These are phyloP conservation scores for Dufourea novaeangliae DNA, from an alignment of 1,140 invertebrate genomes.

Conservation along the genomic window DNA sequence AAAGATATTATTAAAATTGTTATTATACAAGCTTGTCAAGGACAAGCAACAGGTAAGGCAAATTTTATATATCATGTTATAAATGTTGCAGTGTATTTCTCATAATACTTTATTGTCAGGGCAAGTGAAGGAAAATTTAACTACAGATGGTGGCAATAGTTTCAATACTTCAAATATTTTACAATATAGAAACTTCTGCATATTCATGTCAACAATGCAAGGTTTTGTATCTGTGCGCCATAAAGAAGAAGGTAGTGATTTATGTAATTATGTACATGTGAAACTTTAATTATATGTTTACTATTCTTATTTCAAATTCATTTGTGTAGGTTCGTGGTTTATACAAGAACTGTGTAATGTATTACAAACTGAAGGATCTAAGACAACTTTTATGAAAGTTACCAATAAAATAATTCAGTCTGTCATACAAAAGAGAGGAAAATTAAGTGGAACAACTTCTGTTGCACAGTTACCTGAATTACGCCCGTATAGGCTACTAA, in stretches of 20 bases:
- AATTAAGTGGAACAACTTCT: not conserved
- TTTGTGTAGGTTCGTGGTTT: conserved; percentile 67
- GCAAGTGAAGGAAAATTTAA: conserved; percentile 18
- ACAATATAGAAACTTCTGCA: conserved; percentile 48
- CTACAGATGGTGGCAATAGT: conserved; percentile 43
- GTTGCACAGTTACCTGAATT: conserved; percentile 57
- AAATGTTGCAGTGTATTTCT: not conserved
- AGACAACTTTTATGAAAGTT: conserved; percentile 33
- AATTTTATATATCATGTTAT: conserved; percentile 1
- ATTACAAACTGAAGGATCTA: conserved; percentile 40
- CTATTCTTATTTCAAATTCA: not conserved
- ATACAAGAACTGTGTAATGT: conserved; percentile 68
- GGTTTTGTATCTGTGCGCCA: conserved; percentile 62
- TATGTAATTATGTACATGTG: not conserved
- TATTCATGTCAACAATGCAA: conserved; percentile 65
- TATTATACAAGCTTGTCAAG: conserved; percentile 70
- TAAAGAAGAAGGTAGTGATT: conserved; percentile 53
- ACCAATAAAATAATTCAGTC: conserved; percentile 42
- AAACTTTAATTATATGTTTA: not conserved
- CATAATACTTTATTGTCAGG: conserved; percentile 29
- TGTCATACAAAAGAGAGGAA: conserved; percentile 35
- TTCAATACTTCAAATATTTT: not conserved
- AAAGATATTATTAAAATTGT: conserved; percentile 66
- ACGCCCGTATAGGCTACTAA: conserved; percentile 28
- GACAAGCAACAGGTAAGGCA: conserved; percentile 49